These are phyloP conservation scores for Marasmarcha lunaedactyla DNA, from an alignment of 2,888 invertebrate genomes.

Conservation along the genomic window DNA sequence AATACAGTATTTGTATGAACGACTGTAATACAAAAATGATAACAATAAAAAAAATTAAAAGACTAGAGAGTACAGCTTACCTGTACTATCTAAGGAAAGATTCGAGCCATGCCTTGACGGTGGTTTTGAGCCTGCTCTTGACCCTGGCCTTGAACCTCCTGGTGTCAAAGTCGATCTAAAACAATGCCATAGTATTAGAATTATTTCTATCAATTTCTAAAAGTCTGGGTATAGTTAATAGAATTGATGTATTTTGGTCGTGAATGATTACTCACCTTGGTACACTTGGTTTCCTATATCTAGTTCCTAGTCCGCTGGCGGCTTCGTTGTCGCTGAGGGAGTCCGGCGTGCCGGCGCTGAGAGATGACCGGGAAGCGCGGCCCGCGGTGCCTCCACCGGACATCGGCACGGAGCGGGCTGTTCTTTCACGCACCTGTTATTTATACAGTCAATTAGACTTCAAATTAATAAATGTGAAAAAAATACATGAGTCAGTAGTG, in stretches of 20 bases:
- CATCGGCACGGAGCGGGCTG: slow-evolving; percentile 93
- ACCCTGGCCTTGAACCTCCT: slow-evolving; percentile 85
- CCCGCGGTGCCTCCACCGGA: slow-evolving; percentile 65
- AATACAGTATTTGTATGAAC: neutral
- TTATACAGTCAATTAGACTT: slow-evolving; percentile 2
- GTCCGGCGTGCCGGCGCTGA: slow-evolving; percentile 90
- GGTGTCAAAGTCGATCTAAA: slow-evolving; percentile 78
- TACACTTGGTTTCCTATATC: slow-evolving; percentile 76
- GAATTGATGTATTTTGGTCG: neutral
- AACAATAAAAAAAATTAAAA: slow-evolving; percentile 1
- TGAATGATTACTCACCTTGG: slow-evolving; percentile 34
- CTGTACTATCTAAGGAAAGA: slow-evolving; percentile 89
- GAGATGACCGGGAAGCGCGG: slow-evolving; percentile 79
- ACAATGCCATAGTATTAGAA: no score
- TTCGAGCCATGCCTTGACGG: slow-evolving; percentile 95
- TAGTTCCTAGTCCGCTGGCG: slow-evolving; percentile 76
- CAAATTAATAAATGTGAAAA: slow-evolving; percentile 9
- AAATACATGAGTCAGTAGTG: no score
- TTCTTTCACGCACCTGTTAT: slow-evolving; percentile 92
- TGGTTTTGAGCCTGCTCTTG: slow-evolving; percentile 90
- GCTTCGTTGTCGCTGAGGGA: slow-evolving; percentile 90
- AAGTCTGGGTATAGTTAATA: neutral
- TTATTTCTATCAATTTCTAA: neutral
- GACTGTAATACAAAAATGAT: neutral
- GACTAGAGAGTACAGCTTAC: slow-evolving; percentile 66